Conservation (phyloP, 2,888 invertebrate species). For the Hirtodrosophila alboralis region DNA sequence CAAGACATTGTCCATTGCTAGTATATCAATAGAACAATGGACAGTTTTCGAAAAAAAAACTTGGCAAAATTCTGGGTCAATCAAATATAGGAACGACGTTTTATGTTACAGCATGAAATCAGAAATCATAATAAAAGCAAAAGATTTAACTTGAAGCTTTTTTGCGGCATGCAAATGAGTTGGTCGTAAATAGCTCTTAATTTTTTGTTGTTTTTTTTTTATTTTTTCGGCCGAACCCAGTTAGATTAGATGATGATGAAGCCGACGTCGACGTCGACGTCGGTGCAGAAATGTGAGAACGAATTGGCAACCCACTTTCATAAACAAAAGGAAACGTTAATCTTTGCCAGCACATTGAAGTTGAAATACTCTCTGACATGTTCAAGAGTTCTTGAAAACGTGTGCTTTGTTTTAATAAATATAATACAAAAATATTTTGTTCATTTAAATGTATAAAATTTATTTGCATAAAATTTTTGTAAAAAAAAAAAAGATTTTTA, state of each 20-base stretch:
- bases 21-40: conserved; percentile 50
- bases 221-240: conserved; percentile 46
- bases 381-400: neutral
- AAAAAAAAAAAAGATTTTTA: neutral
- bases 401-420: neutral
- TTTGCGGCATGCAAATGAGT: conserved; percentile 64
- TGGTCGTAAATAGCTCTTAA: conserved; percentile 68
- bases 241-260: conserved; percentile 41
- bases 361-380: conserved; percentile 30
- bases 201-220: conserved; percentile 24
- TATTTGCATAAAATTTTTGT: conserved; percentile 6
- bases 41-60: conserved; percentile 15
- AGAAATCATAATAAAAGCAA: conserved; percentile 58
- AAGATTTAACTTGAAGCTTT: conserved; percentile 39
- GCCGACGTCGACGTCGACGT: conserved; percentile 20
- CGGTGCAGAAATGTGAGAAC: conserved; percentile 61
- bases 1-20: conserved; percentile 35
- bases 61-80: conserved; percentile 67
- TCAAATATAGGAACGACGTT: conserved; percentile 46
- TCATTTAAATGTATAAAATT: neutral
- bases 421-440: neutral
- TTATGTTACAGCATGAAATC: conserved; percentile 68
- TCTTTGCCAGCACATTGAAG: conserved; percentile 2
- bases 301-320: conserved; percentile 58
- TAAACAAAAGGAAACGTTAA: conserved; percentile 51